Evolutionary conservation across 1,140 invertebrate genomes (phyloP), one percentile per base, ranked within the genome.

Genomic region (Geopemphigus sp.): DNA sequence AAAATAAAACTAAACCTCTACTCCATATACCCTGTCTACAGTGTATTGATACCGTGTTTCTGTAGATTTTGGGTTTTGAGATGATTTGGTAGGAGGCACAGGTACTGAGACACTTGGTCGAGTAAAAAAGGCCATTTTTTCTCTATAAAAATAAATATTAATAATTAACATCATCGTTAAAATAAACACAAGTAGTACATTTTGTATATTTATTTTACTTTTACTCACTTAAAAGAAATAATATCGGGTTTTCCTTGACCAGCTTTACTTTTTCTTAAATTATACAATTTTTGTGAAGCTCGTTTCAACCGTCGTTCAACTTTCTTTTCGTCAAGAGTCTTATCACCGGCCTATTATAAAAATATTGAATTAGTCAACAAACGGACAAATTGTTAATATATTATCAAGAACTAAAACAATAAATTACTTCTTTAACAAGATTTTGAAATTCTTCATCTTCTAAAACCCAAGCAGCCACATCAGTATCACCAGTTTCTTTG

Each of bases 51-150:
- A 91, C 80, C 89, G 88, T 19, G 88, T 87, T 80, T 89, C 87
- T n/a, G 61, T 82, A 22, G 81, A 80, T 1, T 86, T 85, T 64
- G 87, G 85, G 39, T 63, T 57, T 59, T 47, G 57, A 29, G 45
- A 78, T 6, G 57, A 63, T 61, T 78, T 78, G 15, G 54, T 78
- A 29, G 74, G 82, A 72, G 94, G 85, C 54, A 93, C 89, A 80
- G 94, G 93, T 82, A 95, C 90, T 81, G 89, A 91, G 26, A 92
- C 84, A 83, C 93, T 93, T 10, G 91, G 89, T 81, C 92, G 88
- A 2, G 94, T 96, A 85, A 97, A 96, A 86, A 97, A 97, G 17
- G 95, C 93, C 91, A 97, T 97, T 86, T 96, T 97, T 86, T 96
- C 95, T 88, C 95, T 96, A 87, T 29, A 88, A 88, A 83, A 57